A percentile compares a stretch with the other conserved stretches of the same genome.
phyloP scores from a whole-genome alignment of 1,140 invertebrate species.

The Zaprionus davidi region DNA sequence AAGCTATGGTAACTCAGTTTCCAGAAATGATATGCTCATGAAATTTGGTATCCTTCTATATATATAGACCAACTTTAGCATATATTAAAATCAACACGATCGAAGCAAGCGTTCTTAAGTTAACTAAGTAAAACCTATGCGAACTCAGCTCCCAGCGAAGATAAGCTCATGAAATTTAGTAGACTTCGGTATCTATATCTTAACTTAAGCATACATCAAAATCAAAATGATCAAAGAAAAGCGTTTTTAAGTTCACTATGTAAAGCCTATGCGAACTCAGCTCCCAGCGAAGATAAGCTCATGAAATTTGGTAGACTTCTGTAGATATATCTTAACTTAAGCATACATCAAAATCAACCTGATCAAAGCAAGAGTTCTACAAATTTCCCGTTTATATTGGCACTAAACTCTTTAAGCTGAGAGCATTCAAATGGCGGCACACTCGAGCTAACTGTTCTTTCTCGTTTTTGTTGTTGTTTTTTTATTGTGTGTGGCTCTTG shows the following conservation, averaged over 20 bases:
- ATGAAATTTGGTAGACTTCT: not conserved
- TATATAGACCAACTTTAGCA: not conserved
- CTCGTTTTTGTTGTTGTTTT: slow-evolving; percentile 10
- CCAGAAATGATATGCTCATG: not conserved
- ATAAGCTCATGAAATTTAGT: not conserved
- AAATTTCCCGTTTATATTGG: not conserved
- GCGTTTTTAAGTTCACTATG: no score
- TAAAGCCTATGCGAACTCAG: not conserved
- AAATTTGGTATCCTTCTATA: not conserved
- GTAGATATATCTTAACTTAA: not conserved
- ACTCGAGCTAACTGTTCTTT: slow-evolving; percentile 15
- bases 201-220: not conserved
- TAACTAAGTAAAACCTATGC: not conserved
- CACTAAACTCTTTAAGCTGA: not conserved
- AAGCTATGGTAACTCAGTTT: not conserved
- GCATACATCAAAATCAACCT: not conserved
- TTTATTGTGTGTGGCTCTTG: slow-evolving; percentile 10
- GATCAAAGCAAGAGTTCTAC: not conserved
- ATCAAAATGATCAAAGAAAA: not conserved
- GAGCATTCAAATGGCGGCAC: slow-evolving; percentile 6
- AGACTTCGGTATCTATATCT: not conserved
- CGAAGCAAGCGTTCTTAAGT: not conserved
- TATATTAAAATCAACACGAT: not conserved
- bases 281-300: no score
- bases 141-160: not conserved